Evolutionary conservation across 2,797 vertebrate genomes (phyloP).

Genomic region (Lophius americanus): DNA sequence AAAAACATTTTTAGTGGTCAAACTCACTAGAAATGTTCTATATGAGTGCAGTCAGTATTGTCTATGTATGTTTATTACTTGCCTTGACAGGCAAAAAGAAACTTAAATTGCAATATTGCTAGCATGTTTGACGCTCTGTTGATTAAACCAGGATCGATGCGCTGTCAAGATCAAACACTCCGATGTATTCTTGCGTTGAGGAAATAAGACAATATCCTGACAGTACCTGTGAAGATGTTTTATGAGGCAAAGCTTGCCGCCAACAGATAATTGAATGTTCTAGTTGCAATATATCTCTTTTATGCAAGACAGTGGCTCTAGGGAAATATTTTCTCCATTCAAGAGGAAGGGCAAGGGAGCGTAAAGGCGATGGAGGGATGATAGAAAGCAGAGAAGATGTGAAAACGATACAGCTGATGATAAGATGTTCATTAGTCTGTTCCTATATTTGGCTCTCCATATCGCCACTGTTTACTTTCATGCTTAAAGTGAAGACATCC

Average conservation of each 20-base stretch:
- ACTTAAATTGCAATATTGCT: not conserved
- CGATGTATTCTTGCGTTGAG: constrained; percentile 9
- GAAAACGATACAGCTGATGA: constrained; percentile 59
- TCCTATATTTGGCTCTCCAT: constrained; percentile 61
- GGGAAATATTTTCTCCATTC: constrained; percentile 65
- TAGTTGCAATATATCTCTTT: constrained; percentile 42
- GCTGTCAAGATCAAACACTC: not conserved
- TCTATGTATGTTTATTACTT: not conserved
- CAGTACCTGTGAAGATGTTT: not conserved
- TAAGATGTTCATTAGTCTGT: constrained; percentile 63
- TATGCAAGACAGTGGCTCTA: constrained; percentile 29
- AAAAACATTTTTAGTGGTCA: not conserved
- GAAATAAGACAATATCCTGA: constrained; percentile 24
- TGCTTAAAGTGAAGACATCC: constrained; percentile 36
- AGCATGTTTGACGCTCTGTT: not conserved
- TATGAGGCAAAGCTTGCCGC: not conserved
- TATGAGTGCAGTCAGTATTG: not conserved
- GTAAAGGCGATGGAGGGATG: constrained; percentile 51
- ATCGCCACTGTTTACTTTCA: constrained; percentile 29
- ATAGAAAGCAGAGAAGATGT: constrained; percentile 47
- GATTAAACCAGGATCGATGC: constrained; percentile 2
- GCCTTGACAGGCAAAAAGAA: not conserved
- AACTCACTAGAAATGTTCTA: no score
- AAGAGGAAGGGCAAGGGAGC: constrained; percentile 25
- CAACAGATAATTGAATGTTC: constrained; percentile 39